phyloP scores from a whole-genome alignment of 2,113 vertebrate species.

The Papio anubis region DNA sequence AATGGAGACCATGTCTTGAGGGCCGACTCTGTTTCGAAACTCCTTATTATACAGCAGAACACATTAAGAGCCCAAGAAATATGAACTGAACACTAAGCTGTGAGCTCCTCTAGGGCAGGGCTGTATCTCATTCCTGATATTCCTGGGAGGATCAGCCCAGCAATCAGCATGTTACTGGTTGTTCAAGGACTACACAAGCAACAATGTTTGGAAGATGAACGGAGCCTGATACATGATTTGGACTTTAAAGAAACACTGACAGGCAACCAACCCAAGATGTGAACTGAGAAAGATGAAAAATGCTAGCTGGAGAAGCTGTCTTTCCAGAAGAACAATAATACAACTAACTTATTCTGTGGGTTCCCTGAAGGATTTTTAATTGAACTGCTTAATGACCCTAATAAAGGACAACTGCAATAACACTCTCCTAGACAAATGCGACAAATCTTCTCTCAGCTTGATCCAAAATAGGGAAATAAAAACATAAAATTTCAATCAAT shows the following conservation, averaged over 20 bases:
- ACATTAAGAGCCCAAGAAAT: not conserved
- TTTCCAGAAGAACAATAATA: not conserved
- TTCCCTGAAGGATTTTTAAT: not conserved
- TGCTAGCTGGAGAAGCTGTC: not conserved
- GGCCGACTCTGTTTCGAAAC: not conserved
- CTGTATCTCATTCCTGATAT: not conserved
- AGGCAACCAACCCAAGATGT: not conserved
- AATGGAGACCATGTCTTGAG: not conserved
- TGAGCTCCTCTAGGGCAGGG: not conserved
- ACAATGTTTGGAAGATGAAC: not conserved
- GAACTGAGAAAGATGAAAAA: not conserved
- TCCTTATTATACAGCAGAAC: not conserved
- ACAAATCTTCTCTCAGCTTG: not conserved
- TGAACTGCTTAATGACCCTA: not conserved
- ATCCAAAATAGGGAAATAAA: not conserved
- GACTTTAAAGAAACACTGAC: not conserved
- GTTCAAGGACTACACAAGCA: not conserved
- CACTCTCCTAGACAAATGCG: not conserved
- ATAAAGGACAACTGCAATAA: not conserved
- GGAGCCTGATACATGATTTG: not conserved
- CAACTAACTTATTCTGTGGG: not conserved
- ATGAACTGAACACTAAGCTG: not conserved
- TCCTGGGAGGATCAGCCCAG: not conserved
- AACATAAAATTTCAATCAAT: not conserved
- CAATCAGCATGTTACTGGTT: rapidly evolving